phyloP scores from a whole-genome alignment of 2,113 vertebrate genomes.

The Egretta garzetta region DNA sequence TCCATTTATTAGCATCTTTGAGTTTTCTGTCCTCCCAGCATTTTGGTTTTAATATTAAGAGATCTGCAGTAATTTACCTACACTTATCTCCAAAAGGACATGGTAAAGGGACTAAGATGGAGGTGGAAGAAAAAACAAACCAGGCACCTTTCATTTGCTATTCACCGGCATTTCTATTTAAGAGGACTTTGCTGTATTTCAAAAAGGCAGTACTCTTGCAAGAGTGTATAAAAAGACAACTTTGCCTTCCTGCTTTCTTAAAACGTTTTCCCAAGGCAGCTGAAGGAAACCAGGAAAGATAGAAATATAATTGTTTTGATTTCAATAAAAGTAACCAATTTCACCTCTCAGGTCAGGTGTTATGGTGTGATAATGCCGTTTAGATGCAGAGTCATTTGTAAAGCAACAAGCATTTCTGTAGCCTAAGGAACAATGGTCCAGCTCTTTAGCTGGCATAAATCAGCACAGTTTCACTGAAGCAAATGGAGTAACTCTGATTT shows the following conservation, averaged over 20 bases:
- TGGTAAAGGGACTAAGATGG: background rate
- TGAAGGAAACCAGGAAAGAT: background rate
- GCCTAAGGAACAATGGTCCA: slow-evolving; percentile 13
- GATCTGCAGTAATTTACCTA: background rate
- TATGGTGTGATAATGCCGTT: slow-evolving; percentile 19
- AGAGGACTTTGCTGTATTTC: background rate
- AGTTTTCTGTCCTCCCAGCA: background rate
- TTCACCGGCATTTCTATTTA: background rate
- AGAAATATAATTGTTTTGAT: slow-evolving; percentile 42
- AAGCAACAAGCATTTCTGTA: slow-evolving; percentile 7
- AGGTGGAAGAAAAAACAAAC: background rate
- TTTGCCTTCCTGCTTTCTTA: background rate
- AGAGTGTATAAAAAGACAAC: background rate
- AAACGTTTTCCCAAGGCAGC: background rate
- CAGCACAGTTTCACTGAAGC: background rate
- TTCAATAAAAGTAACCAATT: slow-evolving; percentile 35
- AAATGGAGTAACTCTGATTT: slow-evolving; percentile 11
- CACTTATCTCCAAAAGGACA: background rate
- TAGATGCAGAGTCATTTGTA: slow-evolving; percentile 23
- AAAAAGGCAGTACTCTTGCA: background rate
- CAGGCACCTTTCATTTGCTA: background rate
- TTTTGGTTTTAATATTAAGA: background rate
- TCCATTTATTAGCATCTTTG: background rate
- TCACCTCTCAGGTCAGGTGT: slow-evolving; percentile 25
- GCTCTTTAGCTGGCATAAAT: background rate